Base-by-base conservation (phyloP, 2,797 vertebrate genomes). In the Oryzias sinensis region DNA sequence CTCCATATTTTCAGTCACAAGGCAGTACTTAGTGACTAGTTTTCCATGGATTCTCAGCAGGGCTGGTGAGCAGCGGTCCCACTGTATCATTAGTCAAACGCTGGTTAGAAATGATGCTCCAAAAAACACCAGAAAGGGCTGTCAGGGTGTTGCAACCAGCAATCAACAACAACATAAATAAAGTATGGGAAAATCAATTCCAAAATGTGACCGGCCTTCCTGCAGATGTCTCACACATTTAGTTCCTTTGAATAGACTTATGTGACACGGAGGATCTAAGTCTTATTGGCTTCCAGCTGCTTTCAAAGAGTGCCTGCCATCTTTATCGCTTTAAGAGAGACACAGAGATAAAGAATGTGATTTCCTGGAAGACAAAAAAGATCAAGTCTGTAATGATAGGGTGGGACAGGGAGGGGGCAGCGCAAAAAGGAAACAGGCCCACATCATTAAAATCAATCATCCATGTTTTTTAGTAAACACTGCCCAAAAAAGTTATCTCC, bases 61-160 rank as follows among this genome's bases (percentile, higher is more conserved):
- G 65, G 54, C 65, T 80, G 72, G 76, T 76, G 75, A 87, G 72
- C 74, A 68, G 63, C 63, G 61, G 40, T 66, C 76, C 70, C 68
- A 76, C 74, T 68, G 64, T 81, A 79, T 86, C 80, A 84, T 88
- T 82, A 84, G 71, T 79, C 80, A 80, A 84, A 82, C 77, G 68
- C 71, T 76, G 83, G 81, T 86, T 81, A 70, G 74, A 75, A 68
- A 83, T 81, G 86, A 88, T 82, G 83, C 85, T 79, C 65, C 65
- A 70, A 57, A 33, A 37, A 65, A 80, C 68, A 42, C 49, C 46
- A 53, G 65, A 70, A 27, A 24, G 62, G 74, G 74, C 70, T 65
- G 77, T 66, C 57, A 25, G 77, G 51, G 72, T 76, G 59, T 73
- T 83, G 80, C 81, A 88, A 83, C 77, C 77, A 9, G 80, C 76